Percentiles rank a stretch among this genome's conserved stretches.
These are phyloP conservation scores for Heliconius sara DNA, from an alignment of 2,888 invertebrate species.

Conservation along the genomic window DNA sequence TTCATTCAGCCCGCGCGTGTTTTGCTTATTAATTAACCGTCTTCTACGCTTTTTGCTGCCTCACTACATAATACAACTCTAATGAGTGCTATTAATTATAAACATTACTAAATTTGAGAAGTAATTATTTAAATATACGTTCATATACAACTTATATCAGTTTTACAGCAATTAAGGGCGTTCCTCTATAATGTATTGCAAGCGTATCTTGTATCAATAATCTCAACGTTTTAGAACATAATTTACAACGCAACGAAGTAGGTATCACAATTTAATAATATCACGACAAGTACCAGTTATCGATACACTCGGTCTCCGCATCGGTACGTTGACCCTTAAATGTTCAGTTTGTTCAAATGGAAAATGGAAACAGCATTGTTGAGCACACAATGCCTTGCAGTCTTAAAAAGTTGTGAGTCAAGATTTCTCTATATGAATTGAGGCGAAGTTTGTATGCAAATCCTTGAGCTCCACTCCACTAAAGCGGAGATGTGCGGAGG, in stretches of 20 bases:
- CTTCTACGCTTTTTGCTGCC: constrained; percentile 36
- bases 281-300: constrained; percentile 46
- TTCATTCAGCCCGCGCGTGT: constrained; percentile 46
- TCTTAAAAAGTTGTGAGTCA: constrained; percentile 58
- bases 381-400: constrained; percentile 49
- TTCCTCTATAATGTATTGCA: background rate
- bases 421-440: constrained; percentile 65
- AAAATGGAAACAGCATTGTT: constrained; percentile 50
- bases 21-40: constrained; percentile 53
- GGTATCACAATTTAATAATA: constrained; percentile 37
- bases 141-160: background rate
- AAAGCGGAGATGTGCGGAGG: no score
- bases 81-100: constrained; percentile 16
- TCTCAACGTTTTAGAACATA: constrained; percentile 26
- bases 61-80: constrained; percentile 23
- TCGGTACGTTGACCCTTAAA: constrained; percentile 47
- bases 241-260: constrained; percentile 27
- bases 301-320: constrained; percentile 47
- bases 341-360: constrained; percentile 47
- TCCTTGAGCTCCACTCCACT: constrained; percentile 42
- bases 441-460: constrained; percentile 68
- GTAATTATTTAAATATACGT: background rate
- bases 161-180: constrained; percentile 6
- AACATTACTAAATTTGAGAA: background rate
- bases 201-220: constrained; percentile 22